Conservation (phyloP, 2,113 vertebrate genomes). For the Salvator merianae region DNA sequence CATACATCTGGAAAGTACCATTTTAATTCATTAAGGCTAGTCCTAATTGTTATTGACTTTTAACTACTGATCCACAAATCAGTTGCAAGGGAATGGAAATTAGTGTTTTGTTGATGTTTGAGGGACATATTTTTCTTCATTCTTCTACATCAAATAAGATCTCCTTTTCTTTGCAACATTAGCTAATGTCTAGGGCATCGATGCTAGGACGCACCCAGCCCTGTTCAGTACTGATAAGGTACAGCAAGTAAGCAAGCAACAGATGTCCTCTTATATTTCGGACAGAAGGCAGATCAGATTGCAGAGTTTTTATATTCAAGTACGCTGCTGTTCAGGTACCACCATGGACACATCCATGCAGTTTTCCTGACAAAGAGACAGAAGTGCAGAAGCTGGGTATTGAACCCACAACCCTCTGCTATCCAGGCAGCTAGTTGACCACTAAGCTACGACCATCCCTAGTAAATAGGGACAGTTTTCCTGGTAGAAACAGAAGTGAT, state of each 20-base stretch:
- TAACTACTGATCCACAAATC: conserved; percentile 7
- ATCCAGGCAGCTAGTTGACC: too few species aligned
- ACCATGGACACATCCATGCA: background rate
- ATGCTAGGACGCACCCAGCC: background rate
- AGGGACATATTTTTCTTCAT: background rate
- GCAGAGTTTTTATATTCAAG: too few species aligned
- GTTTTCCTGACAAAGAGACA: too few species aligned
- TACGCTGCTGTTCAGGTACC: background rate
- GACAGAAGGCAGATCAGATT: too few species aligned
- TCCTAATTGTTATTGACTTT: background rate
- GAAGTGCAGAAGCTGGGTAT: too few species aligned
- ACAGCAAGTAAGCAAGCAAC: background rate
- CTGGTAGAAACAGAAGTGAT: too few species aligned
- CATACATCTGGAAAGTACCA: background rate
- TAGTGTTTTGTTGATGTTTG: too few species aligned
- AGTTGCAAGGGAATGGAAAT: background rate
- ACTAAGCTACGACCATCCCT: too few species aligned
- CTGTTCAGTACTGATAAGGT: conserved; percentile 6
- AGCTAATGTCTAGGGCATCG: background rate
- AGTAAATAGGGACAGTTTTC: too few species aligned
- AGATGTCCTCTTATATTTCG: background rate
- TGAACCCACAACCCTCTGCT: too few species aligned
- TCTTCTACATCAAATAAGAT: background rate
- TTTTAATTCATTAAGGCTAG: background rate
- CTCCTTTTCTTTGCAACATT: background rate